phyloP scores from a whole-genome alignment of 2,888 invertebrate species.

The Scaptomyza tumidula region DNA sequence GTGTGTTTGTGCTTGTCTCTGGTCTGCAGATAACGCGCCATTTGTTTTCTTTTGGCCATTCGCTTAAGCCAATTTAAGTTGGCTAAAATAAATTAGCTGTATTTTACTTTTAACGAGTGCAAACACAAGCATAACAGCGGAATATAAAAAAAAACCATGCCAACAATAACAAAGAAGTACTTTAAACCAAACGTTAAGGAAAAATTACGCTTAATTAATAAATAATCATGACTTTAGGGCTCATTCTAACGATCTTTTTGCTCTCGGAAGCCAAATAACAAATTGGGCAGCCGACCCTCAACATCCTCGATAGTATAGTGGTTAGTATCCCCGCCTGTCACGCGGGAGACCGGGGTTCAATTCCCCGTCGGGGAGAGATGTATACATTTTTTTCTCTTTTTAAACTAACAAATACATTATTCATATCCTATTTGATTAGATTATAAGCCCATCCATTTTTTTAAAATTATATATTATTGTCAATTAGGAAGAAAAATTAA shows the following conservation, averaged over 20 bases:
- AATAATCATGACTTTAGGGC: slow-evolving; percentile 42
- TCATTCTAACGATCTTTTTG: slow-evolving; percentile 18
- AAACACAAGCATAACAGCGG: slow-evolving; percentile 19
- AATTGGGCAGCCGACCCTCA: fast-evolving
- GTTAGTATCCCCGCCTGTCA: slow-evolving; percentile 69
- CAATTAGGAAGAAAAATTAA: too few species aligned
- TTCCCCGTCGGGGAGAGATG: slow-evolving; percentile 63
- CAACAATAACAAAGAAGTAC: slow-evolving; percentile 11
- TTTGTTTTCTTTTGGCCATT: slow-evolving; percentile 76
- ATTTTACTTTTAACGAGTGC: slow-evolving; percentile 66
- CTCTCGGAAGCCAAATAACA: slow-evolving; percentile 6
- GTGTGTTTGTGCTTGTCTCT: slow-evolving; percentile 30
- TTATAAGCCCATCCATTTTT: too few species aligned
- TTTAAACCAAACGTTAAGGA: slow-evolving; percentile 47
- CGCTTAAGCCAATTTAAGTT: slow-evolving; percentile 78
- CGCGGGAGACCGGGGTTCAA: slow-evolving; percentile 69
- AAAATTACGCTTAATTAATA: slow-evolving; percentile 64
- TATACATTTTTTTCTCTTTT: too few species aligned
- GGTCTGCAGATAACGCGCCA: slow-evolving; percentile 71
- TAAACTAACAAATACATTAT: too few species aligned
- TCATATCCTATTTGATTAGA: too few species aligned
- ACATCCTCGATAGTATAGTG: slow-evolving; percentile 74
- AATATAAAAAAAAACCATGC: slow-evolving; percentile 1
- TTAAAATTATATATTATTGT: too few species aligned
- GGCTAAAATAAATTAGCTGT: slow-evolving; percentile 78